These are phyloP conservation scores for Nycteola revayana DNA, from an alignment of 2,888 invertebrate species.

Conservation along the genomic window DNA sequence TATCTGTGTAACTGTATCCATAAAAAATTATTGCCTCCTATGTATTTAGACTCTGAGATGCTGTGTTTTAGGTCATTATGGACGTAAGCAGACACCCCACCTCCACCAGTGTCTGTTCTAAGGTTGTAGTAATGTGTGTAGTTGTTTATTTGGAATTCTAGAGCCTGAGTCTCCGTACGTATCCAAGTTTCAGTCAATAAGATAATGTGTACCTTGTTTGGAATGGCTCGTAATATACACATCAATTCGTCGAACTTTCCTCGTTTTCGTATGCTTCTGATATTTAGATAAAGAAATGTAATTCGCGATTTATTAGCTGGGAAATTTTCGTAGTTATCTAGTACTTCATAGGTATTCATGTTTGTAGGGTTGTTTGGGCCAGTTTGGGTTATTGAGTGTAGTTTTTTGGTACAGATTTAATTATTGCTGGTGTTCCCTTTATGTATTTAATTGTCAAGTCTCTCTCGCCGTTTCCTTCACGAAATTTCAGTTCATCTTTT, in stretches of 20 bases:
- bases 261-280: neutral
- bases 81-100: neutral
- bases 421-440: too few species aligned
- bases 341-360: too few species aligned
- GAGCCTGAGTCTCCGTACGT: neutral
- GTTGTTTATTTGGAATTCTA: neutral
- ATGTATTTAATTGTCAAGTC: too few species aligned
- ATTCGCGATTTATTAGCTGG: too few species aligned
- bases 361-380: too few species aligned
- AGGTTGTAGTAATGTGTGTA: conserved; percentile 1
- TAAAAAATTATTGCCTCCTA: neutral
- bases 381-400: too few species aligned
- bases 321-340: too few species aligned
- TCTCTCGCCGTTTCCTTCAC: too few species aligned
- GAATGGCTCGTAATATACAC: neutral
- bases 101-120: neutral
- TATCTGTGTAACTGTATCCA: neutral
- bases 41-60: neutral
- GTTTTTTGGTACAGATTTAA: too few species aligned
- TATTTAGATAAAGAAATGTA: too few species aligned
- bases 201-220: neutral
- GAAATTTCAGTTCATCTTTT: too few species aligned
- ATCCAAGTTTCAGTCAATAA: conserved; percentile 1
- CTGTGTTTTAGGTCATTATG: conserved; percentile 1
- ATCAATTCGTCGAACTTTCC: neutral